Evolutionary conservation across 53 echinoderm and acorn worm species (phyloP).

Genomic region (Paracentrotus lividus): DNA sequence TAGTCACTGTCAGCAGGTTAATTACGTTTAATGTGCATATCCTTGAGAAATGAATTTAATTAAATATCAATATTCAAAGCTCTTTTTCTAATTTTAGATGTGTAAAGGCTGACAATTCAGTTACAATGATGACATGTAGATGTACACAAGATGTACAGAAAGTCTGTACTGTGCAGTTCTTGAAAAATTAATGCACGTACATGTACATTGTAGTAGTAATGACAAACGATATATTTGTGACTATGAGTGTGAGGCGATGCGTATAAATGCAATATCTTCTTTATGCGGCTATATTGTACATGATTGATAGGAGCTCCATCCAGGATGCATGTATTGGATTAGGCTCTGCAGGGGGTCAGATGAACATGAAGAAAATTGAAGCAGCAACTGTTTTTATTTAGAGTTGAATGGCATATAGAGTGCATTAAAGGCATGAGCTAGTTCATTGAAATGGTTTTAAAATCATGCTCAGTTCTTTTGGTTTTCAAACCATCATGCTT

Average conservation of each 20-base stretch:
- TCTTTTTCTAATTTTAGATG: too few relatives aligned
- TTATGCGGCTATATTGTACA: constrained; percentile 1
- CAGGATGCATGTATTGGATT: constrained; percentile 29
- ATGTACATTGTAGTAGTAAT: background rate
- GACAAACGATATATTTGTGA: constrained; percentile 40
- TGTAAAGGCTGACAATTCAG: too few relatives aligned
- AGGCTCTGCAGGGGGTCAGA: constrained; percentile 32
- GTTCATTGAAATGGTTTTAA: too few relatives aligned
- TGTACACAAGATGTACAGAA: too few relatives aligned
- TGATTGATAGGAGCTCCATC: constrained; percentile 9
- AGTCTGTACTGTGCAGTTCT: too few relatives aligned
- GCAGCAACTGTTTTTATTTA: background rate
- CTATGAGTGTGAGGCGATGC: background rate
- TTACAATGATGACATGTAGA: background rate
- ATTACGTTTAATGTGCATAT: too few relatives aligned
- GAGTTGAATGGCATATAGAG: constrained; percentile 16
- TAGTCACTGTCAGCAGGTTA: too few relatives aligned
- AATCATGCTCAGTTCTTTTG: background rate
- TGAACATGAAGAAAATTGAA: constrained; percentile 38
- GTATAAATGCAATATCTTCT: constrained; percentile 1
- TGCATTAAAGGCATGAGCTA: background rate
- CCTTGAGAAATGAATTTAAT: too few relatives aligned
- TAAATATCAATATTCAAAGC: too few relatives aligned
- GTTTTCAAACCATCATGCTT: background rate
- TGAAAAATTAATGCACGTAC: background rate